These are phyloP conservation scores for Xiphophorus maculatus DNA, from an alignment of 2,113 vertebrate genomes.

Conservation along the genomic window DNA sequence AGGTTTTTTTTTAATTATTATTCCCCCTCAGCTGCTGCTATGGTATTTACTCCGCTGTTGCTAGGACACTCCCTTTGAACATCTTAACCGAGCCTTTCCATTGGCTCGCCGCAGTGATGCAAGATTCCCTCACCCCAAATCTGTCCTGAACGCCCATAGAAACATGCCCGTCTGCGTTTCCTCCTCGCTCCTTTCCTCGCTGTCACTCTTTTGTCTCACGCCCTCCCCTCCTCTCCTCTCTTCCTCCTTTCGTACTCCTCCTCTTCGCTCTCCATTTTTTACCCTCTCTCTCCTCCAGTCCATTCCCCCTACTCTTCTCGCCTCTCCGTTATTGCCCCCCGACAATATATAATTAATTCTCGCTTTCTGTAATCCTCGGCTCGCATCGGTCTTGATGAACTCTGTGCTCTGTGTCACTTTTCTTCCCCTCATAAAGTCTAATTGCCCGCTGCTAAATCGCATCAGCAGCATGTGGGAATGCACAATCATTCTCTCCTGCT, in stretches of 20 bases:
- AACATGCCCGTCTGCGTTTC: slow-evolving; percentile 77
- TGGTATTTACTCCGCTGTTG: slow-evolving; percentile 84
- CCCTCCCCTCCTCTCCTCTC: slow-evolving; percentile 31
- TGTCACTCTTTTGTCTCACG: slow-evolving; percentile 57
- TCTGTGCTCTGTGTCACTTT: slow-evolving; percentile 44
- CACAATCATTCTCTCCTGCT: slow-evolving; percentile 34
- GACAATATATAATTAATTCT: slow-evolving; percentile 24
- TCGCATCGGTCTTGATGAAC: slow-evolving; percentile 15
- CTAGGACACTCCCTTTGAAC: slow-evolving; percentile 88
- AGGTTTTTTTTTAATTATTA: neutral
- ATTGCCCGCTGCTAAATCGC: slow-evolving; percentile 45
- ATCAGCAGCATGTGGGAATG: slow-evolving; percentile 39
- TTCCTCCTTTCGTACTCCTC: slow-evolving; percentile 26
- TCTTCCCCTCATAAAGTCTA: slow-evolving; percentile 31
- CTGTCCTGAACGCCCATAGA: slow-evolving; percentile 79
- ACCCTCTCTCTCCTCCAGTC: neutral
- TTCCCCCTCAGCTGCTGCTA: slow-evolving; percentile 57
- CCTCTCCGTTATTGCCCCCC: slow-evolving; percentile 25
- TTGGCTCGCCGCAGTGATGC: slow-evolving; percentile 82
- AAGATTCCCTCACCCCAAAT: slow-evolving; percentile 81
- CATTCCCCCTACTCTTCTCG: slow-evolving; percentile 1
- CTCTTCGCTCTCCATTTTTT: slow-evolving; percentile 8
- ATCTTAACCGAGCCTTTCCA: slow-evolving; percentile 73
- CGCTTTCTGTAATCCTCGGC: slow-evolving; percentile 11
- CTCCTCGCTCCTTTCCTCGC: slow-evolving; percentile 42